Evolutionary conservation across 2,113 vertebrate genomes (phyloP).

Genomic region (Lepidothrix coronata): DNA sequence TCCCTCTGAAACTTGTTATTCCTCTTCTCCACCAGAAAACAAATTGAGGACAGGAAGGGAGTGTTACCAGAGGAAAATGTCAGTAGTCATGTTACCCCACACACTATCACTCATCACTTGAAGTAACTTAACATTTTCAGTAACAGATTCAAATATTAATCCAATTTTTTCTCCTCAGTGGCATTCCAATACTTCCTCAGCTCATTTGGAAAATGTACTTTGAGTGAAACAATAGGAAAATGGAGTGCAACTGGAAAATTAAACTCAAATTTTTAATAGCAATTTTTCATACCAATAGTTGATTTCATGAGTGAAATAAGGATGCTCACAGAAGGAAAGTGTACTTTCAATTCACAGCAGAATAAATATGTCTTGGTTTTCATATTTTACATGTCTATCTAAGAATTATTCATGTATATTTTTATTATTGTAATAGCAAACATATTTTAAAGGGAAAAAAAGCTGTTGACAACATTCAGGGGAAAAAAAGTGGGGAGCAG

Average conservation of each 20-base stretch:
- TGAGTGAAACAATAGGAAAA: neutral
- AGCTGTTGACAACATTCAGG: neutral
- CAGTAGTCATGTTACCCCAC: neutral
- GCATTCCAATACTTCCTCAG: neutral
- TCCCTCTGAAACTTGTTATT: neutral
- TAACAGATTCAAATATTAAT: neutral
- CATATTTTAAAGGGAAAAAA: neutral
- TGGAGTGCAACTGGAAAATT: neutral
- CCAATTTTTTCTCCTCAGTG: neutral
- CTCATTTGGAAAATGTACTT: neutral
- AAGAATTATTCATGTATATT: neutral
- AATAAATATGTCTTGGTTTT: neutral
- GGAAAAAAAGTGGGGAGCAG: accelerated
- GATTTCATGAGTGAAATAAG: neutral
- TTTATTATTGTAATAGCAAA: neutral
- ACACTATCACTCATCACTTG: neutral
- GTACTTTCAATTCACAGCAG: neutral
- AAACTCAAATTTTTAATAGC: neutral
- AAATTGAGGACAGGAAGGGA: neutral
- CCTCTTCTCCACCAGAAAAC: neutral
- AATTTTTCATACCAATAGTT: neutral
- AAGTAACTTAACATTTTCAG: neutral
- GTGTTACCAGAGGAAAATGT: neutral
- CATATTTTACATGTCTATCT: neutral
- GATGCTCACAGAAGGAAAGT: neutral